Evolutionary conservation across 2,113 vertebrate genomes (phyloP), one percentile per base, ranked within the genome.

Genomic region (Sardina pilchardus): DNA sequence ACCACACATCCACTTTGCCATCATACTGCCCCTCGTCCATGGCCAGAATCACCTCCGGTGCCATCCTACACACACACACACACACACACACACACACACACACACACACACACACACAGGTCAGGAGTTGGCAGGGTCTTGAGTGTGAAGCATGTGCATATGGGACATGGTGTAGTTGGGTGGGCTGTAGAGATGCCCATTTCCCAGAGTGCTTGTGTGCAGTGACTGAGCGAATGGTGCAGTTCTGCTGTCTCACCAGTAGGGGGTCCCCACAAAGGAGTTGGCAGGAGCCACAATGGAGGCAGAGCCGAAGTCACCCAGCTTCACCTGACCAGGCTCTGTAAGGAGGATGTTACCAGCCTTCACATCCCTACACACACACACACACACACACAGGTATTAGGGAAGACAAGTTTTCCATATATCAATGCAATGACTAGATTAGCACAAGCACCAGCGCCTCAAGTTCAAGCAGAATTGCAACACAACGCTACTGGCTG

Each of bases 1-100:
- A 98, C 97, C 97, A 98, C 91, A 98, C 97, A 88, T 98, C 97
- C 91, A 97, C 97, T 92, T 98, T 98, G 84, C 97, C 97, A 6
- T 98, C 97, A 0, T 98, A 98, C 83, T 98, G 97, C 21, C 97
- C 97, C 91, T 98, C 97, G 45, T 98, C 97, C 97, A 98, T 98
- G 81, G 97, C 97, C 85, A 98, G 92, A 87, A 98, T 98, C 90
- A 98, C 97, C 90, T 98, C 97, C 0, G 97, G 97, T 90, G 97
- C 97, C 97, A 98, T 98, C 97, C 97, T 98, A 90, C 48, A 91
- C 30, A 9, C 83, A 83, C 86, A 75, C 71, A 90, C 9, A 88
- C 44, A 78, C 2, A 81, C 16, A 85, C 80, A 90, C 81, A 87
- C 83, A 88, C n/a, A 71, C 42, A 59, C 82, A 87, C 81, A 84